Conservation (phyloP, 1,140 invertebrate species). For the Papilio dardanus region DNA sequence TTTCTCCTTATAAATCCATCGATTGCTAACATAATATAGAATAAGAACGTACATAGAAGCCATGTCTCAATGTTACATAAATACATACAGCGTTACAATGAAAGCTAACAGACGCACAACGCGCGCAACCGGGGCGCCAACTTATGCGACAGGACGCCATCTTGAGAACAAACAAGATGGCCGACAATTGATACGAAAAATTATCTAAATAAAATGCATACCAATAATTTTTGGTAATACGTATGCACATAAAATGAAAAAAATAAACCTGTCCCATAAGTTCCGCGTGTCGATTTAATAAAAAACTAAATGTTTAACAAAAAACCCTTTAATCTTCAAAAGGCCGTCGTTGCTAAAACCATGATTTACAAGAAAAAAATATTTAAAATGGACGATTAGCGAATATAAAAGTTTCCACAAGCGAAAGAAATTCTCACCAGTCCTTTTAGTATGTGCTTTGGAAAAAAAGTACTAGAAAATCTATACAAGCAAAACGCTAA, state of each 20-base stretch:
- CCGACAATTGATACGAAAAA: slow-evolving; percentile 26
- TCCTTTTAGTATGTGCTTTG: neutral
- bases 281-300: slow-evolving; percentile 30
- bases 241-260: slow-evolving; percentile 3
- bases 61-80: slow-evolving; percentile 69
- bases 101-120: slow-evolving; percentile 48
- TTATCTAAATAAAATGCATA: slow-evolving; percentile 27
- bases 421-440: slow-evolving; percentile 8
- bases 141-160: slow-evolving; percentile 54
- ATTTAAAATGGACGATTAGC: slow-evolving; percentile 57
- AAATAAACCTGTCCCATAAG: neutral
- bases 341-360: slow-evolving; percentile 55
- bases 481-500: slow-evolving; percentile 25
- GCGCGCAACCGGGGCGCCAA: slow-evolving; percentile 39
- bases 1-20: slow-evolving; percentile 79
- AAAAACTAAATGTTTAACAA: slow-evolving; percentile 47
- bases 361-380: slow-evolving; percentile 50
- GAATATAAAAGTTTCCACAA: slow-evolving; percentile 49
- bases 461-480: slow-evolving; percentile 32
- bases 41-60: slow-evolving; percentile 76
- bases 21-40: slow-evolving; percentile 77
- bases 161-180: slow-evolving; percentile 40
- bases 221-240: slow-evolving; percentile 27
- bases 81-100: slow-evolving; percentile 59
- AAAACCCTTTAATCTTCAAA: slow-evolving; percentile 49